phyloP scores from a whole-genome alignment of 2,888 invertebrate genomes.

The Eurois occulta region DNA sequence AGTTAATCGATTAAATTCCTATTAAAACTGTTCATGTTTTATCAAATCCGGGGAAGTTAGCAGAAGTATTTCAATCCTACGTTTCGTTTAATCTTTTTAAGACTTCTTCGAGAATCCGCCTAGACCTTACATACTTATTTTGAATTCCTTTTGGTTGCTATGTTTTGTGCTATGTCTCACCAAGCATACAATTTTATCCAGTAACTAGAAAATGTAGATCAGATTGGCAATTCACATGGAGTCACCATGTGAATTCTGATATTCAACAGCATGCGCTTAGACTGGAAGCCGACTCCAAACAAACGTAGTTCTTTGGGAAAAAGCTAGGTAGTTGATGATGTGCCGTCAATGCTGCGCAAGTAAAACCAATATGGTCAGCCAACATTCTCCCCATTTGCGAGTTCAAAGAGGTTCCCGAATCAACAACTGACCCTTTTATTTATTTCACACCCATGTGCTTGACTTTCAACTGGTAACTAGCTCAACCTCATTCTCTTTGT shows the following conservation, averaged over 20 bases:
- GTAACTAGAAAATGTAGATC: neutral
- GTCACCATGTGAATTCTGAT: neutral
- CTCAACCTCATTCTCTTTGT: constrained; percentile 19
- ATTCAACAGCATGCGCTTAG: neutral
- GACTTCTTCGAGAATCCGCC: neutral
- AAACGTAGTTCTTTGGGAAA: neutral
- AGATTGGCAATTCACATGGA: too few relatives aligned
- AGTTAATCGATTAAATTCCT: neutral
- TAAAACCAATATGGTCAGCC: neutral
- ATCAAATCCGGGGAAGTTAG: neutral
- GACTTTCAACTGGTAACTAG: neutral
- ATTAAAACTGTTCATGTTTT: constrained; percentile 1
- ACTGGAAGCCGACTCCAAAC: neutral
- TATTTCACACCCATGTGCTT: neutral
- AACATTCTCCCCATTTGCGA: neutral
- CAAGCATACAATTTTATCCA: neutral
- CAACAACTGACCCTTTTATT: constrained; percentile 30
- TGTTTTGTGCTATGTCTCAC: neutral
- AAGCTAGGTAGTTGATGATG: neutral
- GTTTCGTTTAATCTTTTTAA: neutral
- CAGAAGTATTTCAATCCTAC: neutral
- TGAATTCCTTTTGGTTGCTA: neutral
- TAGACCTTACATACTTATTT: neutral
- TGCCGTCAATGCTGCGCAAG: neutral
- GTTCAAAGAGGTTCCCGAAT: constrained; percentile 12